Conservation (phyloP, 2,888 invertebrate genomes). For the Drosophila fungiperda region DNA sequence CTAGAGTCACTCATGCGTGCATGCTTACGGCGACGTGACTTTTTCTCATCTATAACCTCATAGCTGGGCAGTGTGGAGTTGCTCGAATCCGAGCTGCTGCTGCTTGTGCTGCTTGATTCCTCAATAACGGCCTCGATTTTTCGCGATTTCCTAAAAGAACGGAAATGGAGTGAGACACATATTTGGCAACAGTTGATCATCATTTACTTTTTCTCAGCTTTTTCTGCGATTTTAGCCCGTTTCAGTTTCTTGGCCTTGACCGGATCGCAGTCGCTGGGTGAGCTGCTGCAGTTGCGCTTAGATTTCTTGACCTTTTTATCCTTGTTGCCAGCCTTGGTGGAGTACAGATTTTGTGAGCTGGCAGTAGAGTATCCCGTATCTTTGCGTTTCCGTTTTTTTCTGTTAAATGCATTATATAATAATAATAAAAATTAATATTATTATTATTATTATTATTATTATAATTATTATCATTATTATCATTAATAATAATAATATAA, state of each 20-base stretch:
- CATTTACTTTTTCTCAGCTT: constrained; percentile 81
- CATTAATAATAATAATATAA: no score
- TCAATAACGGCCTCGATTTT: constrained; percentile 83
- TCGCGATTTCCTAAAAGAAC: constrained; percentile 70
- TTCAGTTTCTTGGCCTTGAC: constrained; percentile 76
- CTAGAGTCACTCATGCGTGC: constrained; percentile 72
- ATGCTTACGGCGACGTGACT: constrained; percentile 72
- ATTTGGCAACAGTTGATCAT: background rate
- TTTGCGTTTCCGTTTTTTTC: constrained; percentile 85
- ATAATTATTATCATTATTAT: no score
- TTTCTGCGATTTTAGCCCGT: constrained; percentile 78
- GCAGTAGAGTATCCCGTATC: constrained; percentile 90
- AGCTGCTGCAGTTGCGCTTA: constrained; percentile 78
- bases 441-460: no score
- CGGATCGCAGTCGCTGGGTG: constrained; percentile 80
- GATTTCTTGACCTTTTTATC: constrained; percentile 83
- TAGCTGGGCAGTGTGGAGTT: constrained; percentile 84
- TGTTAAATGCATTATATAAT: constrained; percentile 15
- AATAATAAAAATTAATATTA: no score
- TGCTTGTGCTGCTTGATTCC: constrained; percentile 76
- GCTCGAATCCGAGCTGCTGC: constrained; percentile 80
- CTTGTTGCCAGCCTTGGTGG: constrained; percentile 81
- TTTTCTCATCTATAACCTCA: constrained; percentile 83
- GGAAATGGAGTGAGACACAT: background rate
- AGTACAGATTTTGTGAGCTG: constrained; percentile 87